Conservation (phyloP, 2,888 invertebrate species). For the Ecdyonurus torrentis region DNA sequence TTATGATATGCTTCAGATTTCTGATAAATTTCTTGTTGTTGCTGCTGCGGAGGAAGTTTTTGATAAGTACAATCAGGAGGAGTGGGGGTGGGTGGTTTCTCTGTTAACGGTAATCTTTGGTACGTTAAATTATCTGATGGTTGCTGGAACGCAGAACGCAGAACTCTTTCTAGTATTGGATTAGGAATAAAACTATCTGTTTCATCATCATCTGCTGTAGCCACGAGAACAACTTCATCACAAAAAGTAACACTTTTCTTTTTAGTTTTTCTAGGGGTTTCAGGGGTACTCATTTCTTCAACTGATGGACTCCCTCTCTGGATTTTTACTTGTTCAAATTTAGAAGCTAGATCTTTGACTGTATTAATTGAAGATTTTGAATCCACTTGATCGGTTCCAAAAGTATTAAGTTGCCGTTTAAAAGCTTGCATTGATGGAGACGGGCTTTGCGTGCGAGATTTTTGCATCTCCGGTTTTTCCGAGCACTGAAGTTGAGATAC, state of each 20-base stretch:
- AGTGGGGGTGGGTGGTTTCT: conserved; percentile 9
- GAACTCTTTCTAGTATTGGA: conserved; percentile 71
- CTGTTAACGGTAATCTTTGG: conserved; percentile 3
- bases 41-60: not conserved
- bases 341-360: conserved; percentile 65
- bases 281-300: not conserved
- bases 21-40: conserved; percentile 5
- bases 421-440: not conserved
- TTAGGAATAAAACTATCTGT: conserved; percentile 82
- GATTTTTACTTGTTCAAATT: conserved; percentile 42
- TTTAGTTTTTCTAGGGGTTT: conserved; percentile 31
- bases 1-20: not conserved
- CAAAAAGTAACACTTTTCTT: conserved; percentile 93
- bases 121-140: not conserved
- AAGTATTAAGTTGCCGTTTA: not conserved
- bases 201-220: conserved; percentile 83
- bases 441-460: not conserved
- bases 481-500: not conserved
- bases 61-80: conserved; percentile 1
- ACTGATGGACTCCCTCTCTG: conserved; percentile 4
- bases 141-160: conserved; percentile 64
- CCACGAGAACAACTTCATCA: conserved; percentile 82
- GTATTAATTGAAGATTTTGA: conserved; percentile 27
- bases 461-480: not conserved
- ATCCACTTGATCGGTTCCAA: not conserved